phyloP scores from a whole-genome alignment of 2,888 invertebrate species.

The Lasioglossum oenotherae region DNA sequence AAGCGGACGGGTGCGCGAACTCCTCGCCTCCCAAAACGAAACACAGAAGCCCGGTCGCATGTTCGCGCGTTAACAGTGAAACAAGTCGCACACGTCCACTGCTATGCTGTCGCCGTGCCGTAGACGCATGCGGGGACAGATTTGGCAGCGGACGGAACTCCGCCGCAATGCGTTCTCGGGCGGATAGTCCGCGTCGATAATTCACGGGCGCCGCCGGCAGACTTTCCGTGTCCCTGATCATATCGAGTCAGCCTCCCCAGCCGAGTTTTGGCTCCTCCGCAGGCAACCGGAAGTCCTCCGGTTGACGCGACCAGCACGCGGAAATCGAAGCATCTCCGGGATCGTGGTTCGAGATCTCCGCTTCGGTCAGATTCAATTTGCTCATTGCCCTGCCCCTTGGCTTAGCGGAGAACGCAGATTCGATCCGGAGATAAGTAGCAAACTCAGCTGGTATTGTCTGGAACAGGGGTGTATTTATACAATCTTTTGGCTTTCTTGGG shows the following conservation, averaged over 20 bases:
- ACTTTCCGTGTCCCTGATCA: slow-evolving; percentile 39
- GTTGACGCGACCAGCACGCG: slow-evolving; percentile 50
- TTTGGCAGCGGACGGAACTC: slow-evolving; percentile 76
- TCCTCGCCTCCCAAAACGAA: neutral
- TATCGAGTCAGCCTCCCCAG: slow-evolving; percentile 22
- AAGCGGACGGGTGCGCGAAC: neutral
- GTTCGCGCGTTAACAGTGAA: neutral
- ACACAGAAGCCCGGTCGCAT: neutral
- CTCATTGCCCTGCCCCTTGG: neutral
- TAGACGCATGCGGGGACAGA: slow-evolving; percentile 42
- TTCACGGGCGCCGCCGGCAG: slow-evolving; percentile 61
- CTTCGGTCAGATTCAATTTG: neutral
- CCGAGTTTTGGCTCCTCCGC: slow-evolving; percentile 35
- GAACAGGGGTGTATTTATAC: too few species aligned
- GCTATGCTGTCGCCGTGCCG: neutral
- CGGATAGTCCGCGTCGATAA: slow-evolving; percentile 71
- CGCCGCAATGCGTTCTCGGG: slow-evolving; percentile 78
- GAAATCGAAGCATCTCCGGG: slow-evolving; percentile 59
- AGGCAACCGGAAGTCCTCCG: slow-evolving; percentile 43
- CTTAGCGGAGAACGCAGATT: neutral
- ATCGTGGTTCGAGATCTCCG: slow-evolving; percentile 17
- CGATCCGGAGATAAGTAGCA: neutral
- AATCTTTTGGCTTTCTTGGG: neutral
- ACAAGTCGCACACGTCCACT: neutral
- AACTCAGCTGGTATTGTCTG: neutral